Conservation (phyloP, 2,113 vertebrate species). For the Hylia prasina region DNA sequence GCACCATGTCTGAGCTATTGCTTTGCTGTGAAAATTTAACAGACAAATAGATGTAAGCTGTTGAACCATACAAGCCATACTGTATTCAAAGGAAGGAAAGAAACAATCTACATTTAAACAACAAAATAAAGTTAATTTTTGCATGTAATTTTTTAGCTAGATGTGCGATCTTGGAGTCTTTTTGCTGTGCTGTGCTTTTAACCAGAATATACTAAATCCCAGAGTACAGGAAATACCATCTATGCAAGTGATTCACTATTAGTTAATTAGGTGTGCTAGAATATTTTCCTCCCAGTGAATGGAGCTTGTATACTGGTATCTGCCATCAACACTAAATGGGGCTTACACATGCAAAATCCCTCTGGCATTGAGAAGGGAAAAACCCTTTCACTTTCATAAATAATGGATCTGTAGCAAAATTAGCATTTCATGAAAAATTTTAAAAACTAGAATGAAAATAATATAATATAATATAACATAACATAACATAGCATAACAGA, state of each 20-base stretch:
- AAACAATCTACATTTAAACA: neutral
- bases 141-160: neutral
- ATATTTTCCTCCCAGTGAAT: slow-evolving; percentile 31
- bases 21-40: neutral
- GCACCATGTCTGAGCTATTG: neutral
- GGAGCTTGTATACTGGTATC: slow-evolving; percentile 57
- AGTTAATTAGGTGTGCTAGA: slow-evolving; percentile 53
- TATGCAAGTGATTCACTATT: slow-evolving; percentile 48
- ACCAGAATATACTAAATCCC: neutral
- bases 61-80: neutral
- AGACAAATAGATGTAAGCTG: neutral
- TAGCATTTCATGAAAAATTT: slow-evolving; percentile 68
- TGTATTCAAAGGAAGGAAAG: neutral
- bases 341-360: slow-evolving; percentile 67
- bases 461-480: no score
- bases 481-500: no score
- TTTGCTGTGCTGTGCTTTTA: neutral
- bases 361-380: slow-evolving; percentile 35
- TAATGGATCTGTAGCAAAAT: slow-evolving; percentile 76
- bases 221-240: slow-evolving; percentile 4
- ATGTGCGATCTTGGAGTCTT: neutral
- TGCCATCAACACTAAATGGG: slow-evolving; percentile 70
- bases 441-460: slow-evolving; percentile 55
- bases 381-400: slow-evolving; percentile 72
- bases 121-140: neutral